These are phyloP conservation scores for Adrianichthys oophorus DNA, from an alignment of 2,797 vertebrate genomes.

Conservation along the genomic window DNA sequence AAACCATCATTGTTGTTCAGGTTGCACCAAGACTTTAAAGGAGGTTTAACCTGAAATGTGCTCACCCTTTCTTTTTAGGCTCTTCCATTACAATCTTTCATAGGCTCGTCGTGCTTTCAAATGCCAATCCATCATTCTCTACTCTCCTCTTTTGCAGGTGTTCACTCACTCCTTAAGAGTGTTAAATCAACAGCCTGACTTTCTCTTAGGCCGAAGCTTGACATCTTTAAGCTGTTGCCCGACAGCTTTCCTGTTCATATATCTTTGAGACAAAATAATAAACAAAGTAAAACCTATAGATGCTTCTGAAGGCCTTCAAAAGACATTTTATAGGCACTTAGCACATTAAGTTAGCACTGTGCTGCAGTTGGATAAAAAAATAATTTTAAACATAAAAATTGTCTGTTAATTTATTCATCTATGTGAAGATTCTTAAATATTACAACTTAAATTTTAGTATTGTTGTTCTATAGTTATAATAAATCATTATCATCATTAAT, in stretches of 20 bases:
- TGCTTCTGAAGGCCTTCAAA: constrained; percentile 28
- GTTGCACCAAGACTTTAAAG: constrained; percentile 53
- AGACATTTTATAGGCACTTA: constrained; percentile 24
- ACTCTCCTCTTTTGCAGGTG: constrained; percentile 63
- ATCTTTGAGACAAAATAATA: constrained; percentile 38
- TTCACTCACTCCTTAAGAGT: constrained; percentile 64
- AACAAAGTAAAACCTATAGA: constrained; percentile 45
- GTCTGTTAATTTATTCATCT: too few relatives aligned
- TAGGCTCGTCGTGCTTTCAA: constrained; percentile 61
- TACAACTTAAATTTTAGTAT: too few relatives aligned
- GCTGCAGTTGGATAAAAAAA: not conserved
- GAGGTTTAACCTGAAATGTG: constrained; percentile 64
- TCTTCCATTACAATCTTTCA: constrained; percentile 69
- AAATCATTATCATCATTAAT: too few relatives aligned
- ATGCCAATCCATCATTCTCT: constrained; percentile 68
- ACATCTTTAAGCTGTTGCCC: constrained; percentile 68
- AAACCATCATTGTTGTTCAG: constrained; percentile 55
- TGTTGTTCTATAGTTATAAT: too few relatives aligned
- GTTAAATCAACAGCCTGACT: constrained; percentile 69
- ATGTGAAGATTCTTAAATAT: too few relatives aligned
- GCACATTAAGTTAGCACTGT: constrained; percentile 15
- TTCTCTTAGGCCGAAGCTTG: constrained; percentile 64
- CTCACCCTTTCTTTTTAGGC: constrained; percentile 58
- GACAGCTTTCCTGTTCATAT: constrained; percentile 48
- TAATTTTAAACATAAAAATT: too few relatives aligned